Evolutionary conservation across 2,888 invertebrate species (phyloP).

Genomic region (Chrysotoxum bicinctum): DNA sequence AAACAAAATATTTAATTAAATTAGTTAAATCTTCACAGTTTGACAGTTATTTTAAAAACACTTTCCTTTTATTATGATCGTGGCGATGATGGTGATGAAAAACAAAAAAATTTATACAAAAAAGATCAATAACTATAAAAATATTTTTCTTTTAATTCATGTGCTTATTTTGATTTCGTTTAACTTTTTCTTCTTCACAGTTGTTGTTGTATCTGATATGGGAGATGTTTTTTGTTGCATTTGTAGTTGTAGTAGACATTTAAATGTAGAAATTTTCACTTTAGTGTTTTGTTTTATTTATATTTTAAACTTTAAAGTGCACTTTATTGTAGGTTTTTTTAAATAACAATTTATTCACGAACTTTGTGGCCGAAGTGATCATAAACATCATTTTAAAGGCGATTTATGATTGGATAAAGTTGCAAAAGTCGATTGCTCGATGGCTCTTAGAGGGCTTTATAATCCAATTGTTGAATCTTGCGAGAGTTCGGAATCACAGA

Average conservation of each 20-base stretch:
- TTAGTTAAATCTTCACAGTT: not conserved
- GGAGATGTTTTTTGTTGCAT: slow-evolving; percentile 48
- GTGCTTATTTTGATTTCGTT: slow-evolving; percentile 55
- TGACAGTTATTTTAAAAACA: slow-evolving; percentile 30
- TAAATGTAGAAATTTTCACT: slow-evolving; percentile 61
- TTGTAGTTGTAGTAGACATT: slow-evolving; percentile 52
- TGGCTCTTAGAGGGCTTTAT: not conserved
- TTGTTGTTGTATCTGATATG: slow-evolving; percentile 28
- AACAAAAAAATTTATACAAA: slow-evolving; percentile 41
- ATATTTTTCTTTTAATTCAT: slow-evolving; percentile 43
- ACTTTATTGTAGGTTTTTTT: slow-evolving; percentile 52
- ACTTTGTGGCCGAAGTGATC: slow-evolving; percentile 44
- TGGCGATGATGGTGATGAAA: not conserved
- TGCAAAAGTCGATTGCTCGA: not conserved
- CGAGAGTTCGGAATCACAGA: not conserved
- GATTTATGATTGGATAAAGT: not conserved
- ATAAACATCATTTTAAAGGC: slow-evolving; percentile 37
- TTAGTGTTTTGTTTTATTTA: slow-evolving; percentile 31
- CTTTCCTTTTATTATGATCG: slow-evolving; percentile 55
- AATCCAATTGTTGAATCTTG: slow-evolving; percentile 59
- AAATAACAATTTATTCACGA: slow-evolving; percentile 50
- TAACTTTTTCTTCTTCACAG: slow-evolving; percentile 63
- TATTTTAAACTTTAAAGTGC: slow-evolving; percentile 53
- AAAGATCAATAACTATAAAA: slow-evolving; percentile 49
- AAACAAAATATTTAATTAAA: not conserved